These are phyloP conservation scores for Drosophila sproati DNA, from an alignment of 1,140 invertebrate genomes.

Conservation along the genomic window DNA sequence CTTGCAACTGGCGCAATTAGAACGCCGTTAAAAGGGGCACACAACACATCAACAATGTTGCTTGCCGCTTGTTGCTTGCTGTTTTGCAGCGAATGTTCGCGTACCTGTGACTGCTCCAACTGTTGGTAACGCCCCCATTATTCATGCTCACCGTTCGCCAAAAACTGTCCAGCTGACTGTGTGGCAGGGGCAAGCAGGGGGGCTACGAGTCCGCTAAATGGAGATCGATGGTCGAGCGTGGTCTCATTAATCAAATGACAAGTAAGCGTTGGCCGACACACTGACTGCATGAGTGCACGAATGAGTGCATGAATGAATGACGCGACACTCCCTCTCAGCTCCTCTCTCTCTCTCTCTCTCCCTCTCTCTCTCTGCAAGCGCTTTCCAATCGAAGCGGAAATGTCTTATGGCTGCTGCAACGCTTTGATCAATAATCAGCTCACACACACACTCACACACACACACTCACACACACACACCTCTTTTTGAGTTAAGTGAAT, in stretches of 20 bases:
- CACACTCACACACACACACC: neutral
- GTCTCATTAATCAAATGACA: constrained; percentile 84
- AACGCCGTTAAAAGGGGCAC: constrained; percentile 56
- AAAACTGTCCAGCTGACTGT: constrained; percentile 26
- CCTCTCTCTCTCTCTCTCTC: neutral
- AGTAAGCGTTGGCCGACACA: constrained; percentile 59
- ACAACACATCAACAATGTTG: constrained; percentile 29
- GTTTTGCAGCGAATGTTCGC: constrained; percentile 38
- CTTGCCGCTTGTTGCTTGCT: constrained; percentile 14
- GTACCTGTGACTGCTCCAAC: constrained; percentile 26
- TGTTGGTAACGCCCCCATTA: constrained; percentile 75
- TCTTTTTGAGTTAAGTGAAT: constrained; percentile 44
- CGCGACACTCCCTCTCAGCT: constrained; percentile 15
- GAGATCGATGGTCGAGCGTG: constrained; percentile 83
- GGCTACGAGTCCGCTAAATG: constrained; percentile 70
- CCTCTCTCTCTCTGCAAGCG: constrained; percentile 29
- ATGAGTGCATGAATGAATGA: constrained; percentile 49
- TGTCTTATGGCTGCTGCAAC: constrained; percentile 67
- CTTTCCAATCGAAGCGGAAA: constrained; percentile 81
- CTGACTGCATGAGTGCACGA: constrained; percentile 29
- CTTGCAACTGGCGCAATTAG: constrained; percentile 54
- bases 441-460: neutral
- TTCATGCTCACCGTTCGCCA: constrained; percentile 60
- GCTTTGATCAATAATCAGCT: constrained; percentile 69
- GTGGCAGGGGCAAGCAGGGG: neutral